phyloP scores from a whole-genome alignment of 2,113 vertebrate genomes.

The Cheilinus undulatus region DNA sequence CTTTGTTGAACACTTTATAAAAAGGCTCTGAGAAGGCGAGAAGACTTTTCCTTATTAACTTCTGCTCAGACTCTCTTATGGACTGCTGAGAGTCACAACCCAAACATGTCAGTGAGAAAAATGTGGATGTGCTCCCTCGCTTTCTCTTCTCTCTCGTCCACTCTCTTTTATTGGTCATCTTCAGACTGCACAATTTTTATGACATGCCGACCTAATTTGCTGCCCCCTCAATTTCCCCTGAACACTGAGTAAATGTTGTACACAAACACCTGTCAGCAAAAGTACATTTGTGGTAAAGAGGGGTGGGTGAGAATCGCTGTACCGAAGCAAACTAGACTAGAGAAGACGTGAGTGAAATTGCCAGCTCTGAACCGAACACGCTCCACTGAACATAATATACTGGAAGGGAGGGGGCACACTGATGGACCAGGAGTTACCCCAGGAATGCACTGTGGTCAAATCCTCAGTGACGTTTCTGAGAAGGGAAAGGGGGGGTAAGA shows the following conservation, averaged over 20 bases:
- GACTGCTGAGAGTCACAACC: slow-evolving; percentile 47
- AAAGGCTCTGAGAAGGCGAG: slow-evolving; percentile 34
- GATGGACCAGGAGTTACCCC: slow-evolving; percentile 67
- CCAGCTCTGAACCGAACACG: slow-evolving; percentile 70
- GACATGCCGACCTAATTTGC: slow-evolving; percentile 62
- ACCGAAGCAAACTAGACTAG: slow-evolving; percentile 70
- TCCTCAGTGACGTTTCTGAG: slow-evolving; percentile 53
- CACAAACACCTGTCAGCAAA: slow-evolving; percentile 74
- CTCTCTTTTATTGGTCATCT: slow-evolving; percentile 51
- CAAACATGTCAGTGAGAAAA: slow-evolving; percentile 44
- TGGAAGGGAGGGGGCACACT: slow-evolving; percentile 43
- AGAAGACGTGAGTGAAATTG: slow-evolving; percentile 72
- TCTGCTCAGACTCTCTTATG: slow-evolving; percentile 62
- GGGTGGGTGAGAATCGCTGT: slow-evolving; percentile 54
- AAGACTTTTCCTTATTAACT: slow-evolving; percentile 64
- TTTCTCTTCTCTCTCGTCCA: not conserved
- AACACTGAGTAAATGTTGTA: slow-evolving; percentile 59
- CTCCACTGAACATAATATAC: slow-evolving; percentile 79
- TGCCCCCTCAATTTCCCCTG: slow-evolving; percentile 51
- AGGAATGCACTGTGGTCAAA: slow-evolving; percentile 66
- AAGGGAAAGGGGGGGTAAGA: slow-evolving; percentile 22
- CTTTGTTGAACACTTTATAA: slow-evolving; percentile 53
- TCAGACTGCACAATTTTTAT: slow-evolving; percentile 61
- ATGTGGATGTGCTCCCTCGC: slow-evolving; percentile 36
- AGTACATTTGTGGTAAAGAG: slow-evolving; percentile 58